Conservation (phyloP, 30 jellyfish, hydroid and myxozoan species). For the Hydractinia echinata region DNA sequence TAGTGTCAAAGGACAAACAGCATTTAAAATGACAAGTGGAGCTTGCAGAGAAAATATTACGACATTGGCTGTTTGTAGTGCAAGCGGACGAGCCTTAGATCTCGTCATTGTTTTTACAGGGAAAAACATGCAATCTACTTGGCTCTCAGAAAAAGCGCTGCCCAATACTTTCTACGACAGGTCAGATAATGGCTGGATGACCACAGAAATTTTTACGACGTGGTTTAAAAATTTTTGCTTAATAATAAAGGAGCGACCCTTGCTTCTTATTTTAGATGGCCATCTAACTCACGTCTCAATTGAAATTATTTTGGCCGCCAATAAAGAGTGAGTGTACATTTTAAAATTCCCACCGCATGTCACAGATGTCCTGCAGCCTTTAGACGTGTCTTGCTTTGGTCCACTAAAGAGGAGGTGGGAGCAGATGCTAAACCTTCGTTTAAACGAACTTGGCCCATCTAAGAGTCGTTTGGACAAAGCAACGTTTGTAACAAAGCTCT, state of each 20-base stretch:
- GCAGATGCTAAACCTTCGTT: conserved; percentile 2
- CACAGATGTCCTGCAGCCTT: conserved; percentile 38
- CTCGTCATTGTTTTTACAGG: conserved; percentile 17
- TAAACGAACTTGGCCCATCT: conserved; percentile 34
- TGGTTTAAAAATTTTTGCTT: conserved; percentile 27
- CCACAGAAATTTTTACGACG: conserved; percentile 10
- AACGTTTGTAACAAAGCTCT: not conserved
- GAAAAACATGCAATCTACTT: not conserved
- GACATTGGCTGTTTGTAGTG: conserved; percentile 7
- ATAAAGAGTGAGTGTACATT: conserved; percentile 26
- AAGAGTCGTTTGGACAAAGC: conserved; percentile 1
- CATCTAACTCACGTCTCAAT: conserved; percentile 46
- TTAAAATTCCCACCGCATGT: conserved; percentile 44
- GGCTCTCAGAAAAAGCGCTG: conserved; percentile 2
- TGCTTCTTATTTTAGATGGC: conserved; percentile 35
- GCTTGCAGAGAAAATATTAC: conserved; percentile 18
- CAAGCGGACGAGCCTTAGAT: conserved; percentile 12
- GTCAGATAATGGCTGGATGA: conserved; percentile 15
- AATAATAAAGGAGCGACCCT: conserved; percentile 22
- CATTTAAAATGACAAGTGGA: conserved; percentile 15
- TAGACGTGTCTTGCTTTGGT: conserved; percentile 42
- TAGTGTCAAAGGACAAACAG: not conserved
- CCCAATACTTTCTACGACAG: conserved; percentile 2
- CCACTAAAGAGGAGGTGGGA: conserved; percentile 36
- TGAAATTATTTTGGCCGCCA: conserved; percentile 39